Evolutionary conservation across 2,888 invertebrate genomes (phyloP).

Genomic region (Zhuqinia jingwanae): DNA sequence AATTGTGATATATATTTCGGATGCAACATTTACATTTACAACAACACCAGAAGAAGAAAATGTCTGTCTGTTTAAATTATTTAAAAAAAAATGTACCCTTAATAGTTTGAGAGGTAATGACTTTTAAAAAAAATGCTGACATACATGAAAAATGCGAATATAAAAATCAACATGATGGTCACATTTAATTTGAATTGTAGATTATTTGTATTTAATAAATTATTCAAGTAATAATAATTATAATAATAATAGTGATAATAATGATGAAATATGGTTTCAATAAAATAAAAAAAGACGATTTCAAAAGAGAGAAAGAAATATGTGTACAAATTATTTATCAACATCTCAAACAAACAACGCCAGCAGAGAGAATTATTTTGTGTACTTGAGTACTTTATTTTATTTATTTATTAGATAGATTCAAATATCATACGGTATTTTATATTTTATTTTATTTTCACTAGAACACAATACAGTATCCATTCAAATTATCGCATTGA

Average conservation of each 20-base stretch:
- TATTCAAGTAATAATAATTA: no score
- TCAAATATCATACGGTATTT: conserved; percentile 36
- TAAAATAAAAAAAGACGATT: conserved; percentile 37
- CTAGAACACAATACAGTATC: conserved; percentile 30
- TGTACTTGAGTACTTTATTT: not conserved
- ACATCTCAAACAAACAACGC: not conserved
- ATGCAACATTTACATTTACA: no score
- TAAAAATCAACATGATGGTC: no score
- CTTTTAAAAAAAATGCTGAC: no score
- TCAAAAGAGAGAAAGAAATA: conserved; percentile 1
- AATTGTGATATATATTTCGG: no score
- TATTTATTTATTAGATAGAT: conserved; percentile 43
- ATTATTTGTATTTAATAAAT: no score
- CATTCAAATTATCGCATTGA: conserved; percentile 8
- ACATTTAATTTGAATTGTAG: no score
- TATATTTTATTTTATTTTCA: not conserved
- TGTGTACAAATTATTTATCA: not conserved
- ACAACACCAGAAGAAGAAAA: no score
- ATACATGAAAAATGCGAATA: no score
- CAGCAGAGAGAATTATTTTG: not conserved
- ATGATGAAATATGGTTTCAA: not conserved
- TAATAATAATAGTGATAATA: not conserved
- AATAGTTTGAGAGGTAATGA: no score
- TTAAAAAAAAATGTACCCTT: no score
- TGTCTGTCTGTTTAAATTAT: no score